Percentiles rank a stretch among this genome's conserved stretches.
These are phyloP conservation scores for Sphaeridia pumilis DNA, from an alignment of 2,888 invertebrate species.

Conservation along the genomic window DNA sequence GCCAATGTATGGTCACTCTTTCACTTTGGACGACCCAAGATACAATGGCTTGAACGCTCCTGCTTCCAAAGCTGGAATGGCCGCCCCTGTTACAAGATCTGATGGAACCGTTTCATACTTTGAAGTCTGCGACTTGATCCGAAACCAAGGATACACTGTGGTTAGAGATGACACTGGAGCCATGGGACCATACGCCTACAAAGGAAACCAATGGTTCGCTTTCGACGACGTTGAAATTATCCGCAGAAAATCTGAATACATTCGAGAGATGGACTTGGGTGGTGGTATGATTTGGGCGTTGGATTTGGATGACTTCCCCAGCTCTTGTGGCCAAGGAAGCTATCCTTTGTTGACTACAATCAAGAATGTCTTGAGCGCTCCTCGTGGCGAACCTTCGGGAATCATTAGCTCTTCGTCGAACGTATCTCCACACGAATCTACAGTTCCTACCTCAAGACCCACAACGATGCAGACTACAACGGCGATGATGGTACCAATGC, in stretches of 20 bases:
- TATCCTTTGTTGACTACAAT: conserved; percentile 71
- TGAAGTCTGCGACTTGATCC: conserved; percentile 75
- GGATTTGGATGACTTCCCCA: conserved; percentile 72
- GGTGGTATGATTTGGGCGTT: conserved; percentile 88
- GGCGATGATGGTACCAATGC: background rate
- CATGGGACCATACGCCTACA: conserved; percentile 79
- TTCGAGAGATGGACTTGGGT: conserved; percentile 49
- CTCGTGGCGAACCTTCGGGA: conserved; percentile 2
- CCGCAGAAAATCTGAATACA: conserved; percentile 47
- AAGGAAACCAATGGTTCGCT: conserved; percentile 82
- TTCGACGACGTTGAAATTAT: conserved; percentile 74
- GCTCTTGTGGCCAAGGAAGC: conserved; percentile 61
- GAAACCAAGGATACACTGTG: conserved; percentile 64
- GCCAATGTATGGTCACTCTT: conserved; percentile 79
- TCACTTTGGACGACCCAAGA: conserved; percentile 52
- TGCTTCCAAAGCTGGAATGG: conserved; percentile 63
- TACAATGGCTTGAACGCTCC: conserved; percentile 60
- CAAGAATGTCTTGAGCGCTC: conserved; percentile 50
- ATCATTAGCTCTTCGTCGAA: background rate
- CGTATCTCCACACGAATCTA: conserved; percentile 2
- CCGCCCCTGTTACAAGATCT: conserved; percentile 73
- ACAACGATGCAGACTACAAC: background rate
- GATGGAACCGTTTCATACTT: conserved; percentile 80
- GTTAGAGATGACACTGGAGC: conserved; percentile 62
- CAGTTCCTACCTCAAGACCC: conserved; percentile 8